Conservation (phyloP, 2,113 vertebrate genomes). For the Pteropus alecto region DNA sequence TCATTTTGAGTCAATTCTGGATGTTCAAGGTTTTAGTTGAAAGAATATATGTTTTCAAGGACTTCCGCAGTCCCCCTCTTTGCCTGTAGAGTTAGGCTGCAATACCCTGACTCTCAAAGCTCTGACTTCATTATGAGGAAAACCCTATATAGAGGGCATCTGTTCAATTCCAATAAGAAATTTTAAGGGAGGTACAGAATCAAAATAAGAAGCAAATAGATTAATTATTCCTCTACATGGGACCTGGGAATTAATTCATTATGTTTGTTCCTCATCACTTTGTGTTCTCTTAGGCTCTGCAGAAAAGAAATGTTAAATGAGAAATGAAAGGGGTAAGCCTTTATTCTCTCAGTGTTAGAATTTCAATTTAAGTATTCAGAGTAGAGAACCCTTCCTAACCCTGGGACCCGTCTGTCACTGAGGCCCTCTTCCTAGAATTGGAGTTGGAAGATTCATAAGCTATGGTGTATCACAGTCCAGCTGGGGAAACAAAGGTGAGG, state of each 20-base stretch:
- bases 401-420: not conserved
- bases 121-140: constrained; percentile 42
- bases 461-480: too few relatives aligned
- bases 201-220: constrained; percentile 64
- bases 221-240: constrained; percentile 58
- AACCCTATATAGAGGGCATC: constrained; percentile 52
- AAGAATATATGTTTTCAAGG: constrained; percentile 65
- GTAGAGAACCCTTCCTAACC: not conserved
- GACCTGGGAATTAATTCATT: constrained; percentile 64
- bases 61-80: not conserved
- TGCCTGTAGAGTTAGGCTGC: not conserved
- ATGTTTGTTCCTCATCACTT: constrained; percentile 27
- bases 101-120: not conserved
- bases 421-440: not conserved
- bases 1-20: constrained; percentile 44
- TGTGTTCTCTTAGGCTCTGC: constrained; percentile 31
- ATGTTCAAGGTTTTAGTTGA: constrained; percentile 48
- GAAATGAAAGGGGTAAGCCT: constrained; percentile 32
- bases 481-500: not conserved
- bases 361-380: constrained; percentile 13
- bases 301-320: constrained; percentile 47
- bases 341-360: not conserved
- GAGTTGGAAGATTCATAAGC: not conserved
- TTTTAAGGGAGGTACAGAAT: constrained; percentile 54
- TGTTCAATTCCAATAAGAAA: constrained; percentile 50